Conservation (phyloP, 2,113 vertebrate species). For the Aix galericulata region DNA sequence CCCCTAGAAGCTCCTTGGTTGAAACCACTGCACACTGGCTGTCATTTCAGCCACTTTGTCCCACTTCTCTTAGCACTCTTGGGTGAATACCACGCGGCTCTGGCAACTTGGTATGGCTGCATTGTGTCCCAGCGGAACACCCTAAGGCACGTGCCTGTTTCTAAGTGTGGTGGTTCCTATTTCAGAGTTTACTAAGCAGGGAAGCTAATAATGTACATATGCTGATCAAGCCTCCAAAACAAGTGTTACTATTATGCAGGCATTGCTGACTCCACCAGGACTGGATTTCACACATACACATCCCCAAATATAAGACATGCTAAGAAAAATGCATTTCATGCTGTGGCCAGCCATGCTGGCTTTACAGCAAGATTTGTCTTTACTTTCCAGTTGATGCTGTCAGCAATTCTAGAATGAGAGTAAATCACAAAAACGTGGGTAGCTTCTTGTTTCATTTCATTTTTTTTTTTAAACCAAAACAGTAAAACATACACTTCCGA, state of each 20-base stretch:
- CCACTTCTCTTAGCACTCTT: background rate
- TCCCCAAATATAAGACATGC: background rate
- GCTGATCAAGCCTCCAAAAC: background rate
- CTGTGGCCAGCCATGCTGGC: background rate
- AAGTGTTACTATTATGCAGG: rapidly evolving
- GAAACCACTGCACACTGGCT: background rate
- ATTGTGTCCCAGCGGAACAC: rapidly evolving
- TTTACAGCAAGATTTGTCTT: background rate
- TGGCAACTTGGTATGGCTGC: background rate
- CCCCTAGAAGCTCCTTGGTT: background rate
- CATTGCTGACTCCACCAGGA: background rate
- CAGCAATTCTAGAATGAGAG: background rate
- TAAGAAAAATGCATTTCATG: background rate
- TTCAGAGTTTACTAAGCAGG: background rate
- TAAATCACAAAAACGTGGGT: background rate
- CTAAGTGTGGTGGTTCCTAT: rapidly evolving
- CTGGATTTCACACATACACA: background rate
- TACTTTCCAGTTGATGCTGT: background rate
- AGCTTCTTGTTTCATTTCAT: background rate
- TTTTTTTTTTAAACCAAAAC: background rate
- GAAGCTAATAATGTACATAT: background rate
- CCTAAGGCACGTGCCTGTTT: background rate
- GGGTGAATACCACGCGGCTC: background rate
- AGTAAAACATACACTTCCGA: background rate
- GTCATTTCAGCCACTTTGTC: background rate